Conservation (phyloP, 35 echinoderm and acorn worm species). For the Apostichopus japonicus region DNA sequence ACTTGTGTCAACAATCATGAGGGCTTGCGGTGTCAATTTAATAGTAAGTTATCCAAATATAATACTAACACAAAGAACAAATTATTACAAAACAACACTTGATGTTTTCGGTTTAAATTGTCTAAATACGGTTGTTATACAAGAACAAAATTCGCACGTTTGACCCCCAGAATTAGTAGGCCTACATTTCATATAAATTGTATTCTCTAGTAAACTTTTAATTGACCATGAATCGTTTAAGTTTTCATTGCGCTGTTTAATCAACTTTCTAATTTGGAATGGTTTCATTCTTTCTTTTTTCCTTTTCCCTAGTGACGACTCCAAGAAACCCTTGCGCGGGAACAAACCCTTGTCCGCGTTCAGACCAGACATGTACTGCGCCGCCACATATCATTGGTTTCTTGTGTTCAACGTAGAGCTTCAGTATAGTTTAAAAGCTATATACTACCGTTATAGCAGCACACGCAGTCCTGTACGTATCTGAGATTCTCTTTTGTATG, state of each 20-base stretch:
- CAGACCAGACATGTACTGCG: background rate
- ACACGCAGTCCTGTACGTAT: no score
- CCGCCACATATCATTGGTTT: background rate
- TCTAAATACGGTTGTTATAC: no score
- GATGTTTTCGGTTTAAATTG: no score
- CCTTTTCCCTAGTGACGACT: background rate
- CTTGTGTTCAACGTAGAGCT: background rate
- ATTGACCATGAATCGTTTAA: background rate
- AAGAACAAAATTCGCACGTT: no score
- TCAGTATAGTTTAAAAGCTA: no score
- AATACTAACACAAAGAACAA: background rate
- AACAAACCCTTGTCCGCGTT: background rate
- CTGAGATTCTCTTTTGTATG: no score
- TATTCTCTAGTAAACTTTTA: background rate
- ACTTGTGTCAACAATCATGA: background rate
- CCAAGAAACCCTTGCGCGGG: background rate
- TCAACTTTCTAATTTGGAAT: background rate
- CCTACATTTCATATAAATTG: background rate
- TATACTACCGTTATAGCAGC: no score
- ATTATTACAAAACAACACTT: background rate
- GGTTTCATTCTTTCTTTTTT: background rate
- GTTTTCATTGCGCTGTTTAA: background rate
- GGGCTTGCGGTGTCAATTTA: background rate
- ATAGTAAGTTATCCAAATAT: background rate
- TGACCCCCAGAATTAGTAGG: background rate